Evolutionary conservation across 1,140 invertebrate species (phyloP), one percentile per base, ranked within the genome.

Genomic region (Leptopilina boulardi): DNA sequence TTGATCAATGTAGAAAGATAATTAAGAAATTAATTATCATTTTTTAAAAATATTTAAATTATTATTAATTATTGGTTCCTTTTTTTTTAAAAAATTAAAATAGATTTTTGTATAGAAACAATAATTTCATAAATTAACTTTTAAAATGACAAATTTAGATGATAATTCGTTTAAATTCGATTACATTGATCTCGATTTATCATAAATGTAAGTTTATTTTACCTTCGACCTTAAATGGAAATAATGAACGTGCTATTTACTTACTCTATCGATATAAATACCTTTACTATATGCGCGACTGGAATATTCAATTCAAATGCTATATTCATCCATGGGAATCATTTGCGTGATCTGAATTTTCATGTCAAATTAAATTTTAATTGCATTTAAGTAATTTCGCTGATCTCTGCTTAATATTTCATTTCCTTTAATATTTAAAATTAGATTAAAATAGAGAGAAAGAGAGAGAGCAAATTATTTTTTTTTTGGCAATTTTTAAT

Each of bases 221-320:
- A 26, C 9, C 56, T 59, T 59, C 23, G 23, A 59, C 10, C 56
- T 26, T 3, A 59, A 18, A 54, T 8, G 6, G n/a, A 66, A 66
- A 30, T 34, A n/a, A 66, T 30, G 11, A 54, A 10, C 51, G 51
- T n/a, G 13, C 10, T 26, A 66, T 30, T 30, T 66, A 66, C 10
- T 66, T 66, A 11, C 47, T 66, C 26, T 66, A 66, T 66, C 56
- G 23, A 66, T 26, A 66, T 66, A 66, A 30, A 66, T 66, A 30
- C 11, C 23, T 30, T n/a, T 6, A 5, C 42, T 38, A 26, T 26
- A 66, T 23, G 13, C 23, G n/a, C 21, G 26, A 66, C 59, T 66
- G 2, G 59, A 26, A 66, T 66, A 66, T 66, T 34, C 23, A 66
- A 13, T 66, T 30, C 13, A 30, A 23, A 30, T 30, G 13, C 15